Conservation (phyloP, 35 echinoderm and acorn worm genomes). For the Lytechinus pictus region DNA sequence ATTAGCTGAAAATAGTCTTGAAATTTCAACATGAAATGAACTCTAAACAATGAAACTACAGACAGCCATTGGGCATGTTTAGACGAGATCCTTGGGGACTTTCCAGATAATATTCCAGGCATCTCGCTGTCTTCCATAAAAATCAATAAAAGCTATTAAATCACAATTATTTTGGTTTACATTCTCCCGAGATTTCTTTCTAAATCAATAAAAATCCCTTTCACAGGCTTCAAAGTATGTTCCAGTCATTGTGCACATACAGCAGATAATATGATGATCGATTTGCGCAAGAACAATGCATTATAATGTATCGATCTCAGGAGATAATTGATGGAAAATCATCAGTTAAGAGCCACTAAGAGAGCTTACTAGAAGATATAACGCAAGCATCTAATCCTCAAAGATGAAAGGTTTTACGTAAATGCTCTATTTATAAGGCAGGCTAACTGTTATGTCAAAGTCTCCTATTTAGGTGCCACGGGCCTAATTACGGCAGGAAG, state of each 20-base stretch:
- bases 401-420: too few species aligned
- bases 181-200: neutral
- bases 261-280: neutral
- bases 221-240: neutral
- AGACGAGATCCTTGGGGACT: neutral
- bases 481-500: too few species aligned
- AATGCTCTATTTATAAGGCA: too few species aligned
- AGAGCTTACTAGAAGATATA: too few species aligned
- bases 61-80: too few species aligned
- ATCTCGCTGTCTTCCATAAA: neutral
- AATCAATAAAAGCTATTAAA: constrained; percentile 21
- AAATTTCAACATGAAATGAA: too few species aligned
- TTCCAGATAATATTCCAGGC: neutral
- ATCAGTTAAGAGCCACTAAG: too few species aligned
- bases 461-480: too few species aligned
- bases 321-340: neutral
- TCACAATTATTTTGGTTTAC: neutral
- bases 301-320: neutral
- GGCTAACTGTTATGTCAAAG: too few species aligned
- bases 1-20: too few species aligned
- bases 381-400: too few species aligned
- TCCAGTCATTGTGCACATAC: neutral
- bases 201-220: neutral
- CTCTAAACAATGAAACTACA: too few species aligned
- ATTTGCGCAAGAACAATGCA: neutral